These are phyloP conservation scores for Drosophila borealis DNA, from an alignment of 2,888 invertebrate species.

Conservation along the genomic window DNA sequence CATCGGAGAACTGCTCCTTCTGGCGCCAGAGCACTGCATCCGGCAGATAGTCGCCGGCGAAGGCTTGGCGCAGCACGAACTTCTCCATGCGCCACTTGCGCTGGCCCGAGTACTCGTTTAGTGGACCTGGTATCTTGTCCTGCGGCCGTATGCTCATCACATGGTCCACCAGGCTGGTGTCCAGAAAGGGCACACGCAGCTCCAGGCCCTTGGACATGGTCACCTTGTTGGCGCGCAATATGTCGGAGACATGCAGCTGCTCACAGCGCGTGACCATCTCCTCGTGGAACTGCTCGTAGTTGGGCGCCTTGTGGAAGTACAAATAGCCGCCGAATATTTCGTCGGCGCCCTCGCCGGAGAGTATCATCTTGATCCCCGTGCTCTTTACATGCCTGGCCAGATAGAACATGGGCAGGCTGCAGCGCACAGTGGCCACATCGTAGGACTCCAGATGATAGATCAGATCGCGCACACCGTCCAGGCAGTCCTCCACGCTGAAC, in stretches of 20 bases:
- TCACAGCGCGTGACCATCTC: slow-evolving; percentile 89
- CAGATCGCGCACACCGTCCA: slow-evolving; percentile 90
- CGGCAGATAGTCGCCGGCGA: slow-evolving; percentile 90
- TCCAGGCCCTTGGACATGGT: slow-evolving; percentile 90
- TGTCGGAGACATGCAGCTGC: slow-evolving; percentile 92
- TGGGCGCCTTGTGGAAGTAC: slow-evolving; percentile 95
- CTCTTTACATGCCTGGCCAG: slow-evolving; percentile 92
- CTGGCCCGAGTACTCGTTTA: slow-evolving; percentile 61
- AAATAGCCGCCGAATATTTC: slow-evolving; percentile 97
- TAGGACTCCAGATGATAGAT: slow-evolving; percentile 95
- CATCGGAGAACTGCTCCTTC: slow-evolving; percentile 91
- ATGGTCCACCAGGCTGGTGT: slow-evolving; percentile 92
- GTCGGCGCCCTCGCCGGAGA: slow-evolving; percentile 97
- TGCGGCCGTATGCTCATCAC: slow-evolving; percentile 89
- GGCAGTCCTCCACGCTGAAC: slow-evolving; percentile 91
- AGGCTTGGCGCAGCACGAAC: slow-evolving; percentile 92
- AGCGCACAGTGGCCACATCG: slow-evolving; percentile 82
- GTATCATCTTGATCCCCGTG: slow-evolving; percentile 93
- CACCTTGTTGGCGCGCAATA: slow-evolving; percentile 91
- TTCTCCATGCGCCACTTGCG: slow-evolving; percentile 88
- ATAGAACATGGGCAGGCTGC: slow-evolving; percentile 89
- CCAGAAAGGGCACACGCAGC: slow-evolving; percentile 94
- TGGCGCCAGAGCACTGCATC: slow-evolving; percentile 95
- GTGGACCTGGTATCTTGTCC: slow-evolving; percentile 87
- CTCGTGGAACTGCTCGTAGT: slow-evolving; percentile 88